Evolutionary conservation across 2,113 vertebrate genomes (phyloP), one percentile per base, ranked within the genome.

Genomic region (Rana temporaria): DNA sequence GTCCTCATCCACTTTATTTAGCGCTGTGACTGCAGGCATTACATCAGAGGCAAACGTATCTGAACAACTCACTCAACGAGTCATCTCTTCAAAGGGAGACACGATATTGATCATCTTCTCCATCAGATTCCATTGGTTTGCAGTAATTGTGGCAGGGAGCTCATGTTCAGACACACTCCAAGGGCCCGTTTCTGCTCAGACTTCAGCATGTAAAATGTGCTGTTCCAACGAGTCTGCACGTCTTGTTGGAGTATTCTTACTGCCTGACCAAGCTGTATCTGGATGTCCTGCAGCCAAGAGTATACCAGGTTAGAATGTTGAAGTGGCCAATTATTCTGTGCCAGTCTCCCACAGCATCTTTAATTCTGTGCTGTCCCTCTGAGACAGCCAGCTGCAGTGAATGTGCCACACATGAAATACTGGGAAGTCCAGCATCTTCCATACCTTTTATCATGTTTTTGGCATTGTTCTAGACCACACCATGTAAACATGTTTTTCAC

Each of bases 401-500:
- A n/a, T n/a, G n/a, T n/a, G n/a, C n/a, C n/a, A n/a, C n/a, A n/a
- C n/a, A n/a, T n/a, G n/a, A n/a, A n/a, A n/a, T n/a, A 64, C 4
- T 59, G 56, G 32, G 32, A 34, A 34, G 60, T 63, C 60, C 60
- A n/a, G 62, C 62, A 64, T 64, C 62, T 1, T 22, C 5, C 19
- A 22, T 64, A 4, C 62, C 62, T 64, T 64, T 64, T 64, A 64
- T 64, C 62, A 20, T 64, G 19, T 64, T 64, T 64, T 20, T 64
- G 62, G 62, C 62, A 64, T 64, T 64, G 3, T 64, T n/a, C 3
- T n/a, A n/a, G 8, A 64, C 62, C 62, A 64, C 62, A 20, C 7
- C 62, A 20, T 64, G 62, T 15, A 64, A 6, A 64, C 19, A 64
- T n/a, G n/a, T n/a, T n/a, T n/a, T n/a, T n/a, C n/a, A n/a, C n/a